Base-by-base conservation (phyloP, 2,888 invertebrate species). In the Hypselothyrea guttata region DNA sequence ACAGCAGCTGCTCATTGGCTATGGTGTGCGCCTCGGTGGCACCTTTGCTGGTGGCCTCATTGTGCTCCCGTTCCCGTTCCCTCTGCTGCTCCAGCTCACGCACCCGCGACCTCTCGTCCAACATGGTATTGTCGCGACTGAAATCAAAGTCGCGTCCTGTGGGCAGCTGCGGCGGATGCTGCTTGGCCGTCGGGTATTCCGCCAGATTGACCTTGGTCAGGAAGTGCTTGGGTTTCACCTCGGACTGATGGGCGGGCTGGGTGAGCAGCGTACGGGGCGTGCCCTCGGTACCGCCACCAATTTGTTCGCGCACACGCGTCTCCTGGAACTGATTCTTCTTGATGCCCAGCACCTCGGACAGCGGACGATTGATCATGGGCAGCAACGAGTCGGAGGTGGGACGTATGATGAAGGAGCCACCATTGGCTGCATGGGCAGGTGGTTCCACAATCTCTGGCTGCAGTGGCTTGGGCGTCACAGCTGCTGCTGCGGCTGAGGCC, bases 301-400 rank as follows among this genome's bases (percentile, higher is more conserved):
- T 55, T 4, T 77, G 78, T 46, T 90, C 90, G 30, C 89, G 89
- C n/a, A 90, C 86, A 4, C 90, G 87, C 34, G 90, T 90, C 71
- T 90, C 88, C 54, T 88, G 88, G 65, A 90, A 90, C 73, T 90
- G 90, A 64, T 90, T 90, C 70, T 90, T 90, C 52, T 90, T 90
- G 37, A 90, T 90, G 59, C 90, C 90, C 45, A 90, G 72, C 27
- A 90, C 90, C 71, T 90, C 90, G 18, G 90, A 90, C 30, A 90
- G 65, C 2, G 90, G 90, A 1, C 90, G 86, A 78, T 90, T 90
- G 9, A 90, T 90, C 85, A 88, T 90, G n/a, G 90, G 90, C 49
- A 90, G 67, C 28, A 90, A 73, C 0, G 90, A 88, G 56, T 90
- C 90, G 0, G 78, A 79, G 40, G 84, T 88, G 42, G 86, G 86